These are phyloP conservation scores for Berghia stephanieae DNA, from an alignment of 1,140 invertebrate genomes.

Conservation along the genomic window DNA sequence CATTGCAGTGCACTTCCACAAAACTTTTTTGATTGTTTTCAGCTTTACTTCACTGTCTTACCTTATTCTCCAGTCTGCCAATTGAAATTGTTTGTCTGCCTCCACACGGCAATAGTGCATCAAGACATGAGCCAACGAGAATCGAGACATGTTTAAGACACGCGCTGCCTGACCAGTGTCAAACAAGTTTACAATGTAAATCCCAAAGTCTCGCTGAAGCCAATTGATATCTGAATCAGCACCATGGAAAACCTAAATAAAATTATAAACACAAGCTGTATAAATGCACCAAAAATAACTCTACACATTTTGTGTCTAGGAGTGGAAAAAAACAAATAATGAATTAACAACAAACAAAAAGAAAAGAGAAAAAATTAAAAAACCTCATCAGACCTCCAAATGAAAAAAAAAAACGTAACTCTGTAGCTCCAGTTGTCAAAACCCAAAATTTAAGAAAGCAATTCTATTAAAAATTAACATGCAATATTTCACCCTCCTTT, in stretches of 20 bases:
- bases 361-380: neutral
- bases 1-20: no score
- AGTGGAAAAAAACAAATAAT: neutral
- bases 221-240: slow-evolving; percentile 89
- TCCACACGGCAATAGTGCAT: slow-evolving; percentile 81
- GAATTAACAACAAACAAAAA: neutral
- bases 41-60: no score
- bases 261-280: neutral
- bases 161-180: slow-evolving; percentile 92
- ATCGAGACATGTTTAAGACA: slow-evolving; percentile 74
- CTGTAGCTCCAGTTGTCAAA: no score
- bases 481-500: no score
- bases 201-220: slow-evolving; percentile 93
- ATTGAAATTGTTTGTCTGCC: slow-evolving; percentile 89
- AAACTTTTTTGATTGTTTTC: no score
- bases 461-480: no score
- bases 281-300: neutral
- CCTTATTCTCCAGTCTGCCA: slow-evolving; percentile 96
- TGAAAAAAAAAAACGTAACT: no score
- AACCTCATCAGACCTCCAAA: no score
- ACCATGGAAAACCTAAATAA: slow-evolving; percentile 86
- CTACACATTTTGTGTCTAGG: neutral
- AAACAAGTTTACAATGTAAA: slow-evolving; percentile 98
- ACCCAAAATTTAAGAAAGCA: no score
- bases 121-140: slow-evolving; percentile 84